Evolutionary conservation across 2,888 invertebrate genomes (phyloP).

Genomic region (Leptinotarsa tumamoca): DNA sequence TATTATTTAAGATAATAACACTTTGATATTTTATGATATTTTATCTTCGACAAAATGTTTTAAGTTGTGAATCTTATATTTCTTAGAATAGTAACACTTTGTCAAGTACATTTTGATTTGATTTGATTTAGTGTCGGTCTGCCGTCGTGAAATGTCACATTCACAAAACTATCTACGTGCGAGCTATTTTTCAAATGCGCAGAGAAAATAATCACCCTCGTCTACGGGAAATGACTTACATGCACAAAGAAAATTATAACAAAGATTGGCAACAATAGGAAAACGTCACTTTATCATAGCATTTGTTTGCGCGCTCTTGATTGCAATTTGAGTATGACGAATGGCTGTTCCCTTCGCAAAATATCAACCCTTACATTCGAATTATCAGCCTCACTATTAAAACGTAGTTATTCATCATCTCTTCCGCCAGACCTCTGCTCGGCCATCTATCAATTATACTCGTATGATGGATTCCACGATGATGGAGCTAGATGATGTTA

Average conservation of each 20-base stretch:
- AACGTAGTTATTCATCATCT: slow-evolving; percentile 52
- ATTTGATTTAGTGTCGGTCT: too few relatives aligned
- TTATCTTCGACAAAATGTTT: too few relatives aligned
- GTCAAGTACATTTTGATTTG: too few relatives aligned
- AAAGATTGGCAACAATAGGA: slow-evolving; percentile 15
- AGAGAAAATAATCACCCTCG: too few relatives aligned
- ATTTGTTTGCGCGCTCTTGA: slow-evolving; percentile 62
- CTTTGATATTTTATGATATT: too few relatives aligned
- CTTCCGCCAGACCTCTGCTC: slow-evolving; percentile 36
- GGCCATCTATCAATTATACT: slow-evolving; percentile 42
- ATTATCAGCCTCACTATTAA: slow-evolving; percentile 55
- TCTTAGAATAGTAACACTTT: too few relatives aligned
- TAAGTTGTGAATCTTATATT: too few relatives aligned
- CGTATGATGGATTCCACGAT: slow-evolving; percentile 27
- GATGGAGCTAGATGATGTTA: slow-evolving; percentile 20
- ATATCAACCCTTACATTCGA: slow-evolving; percentile 55
- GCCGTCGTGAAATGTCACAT: too few relatives aligned
- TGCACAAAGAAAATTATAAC: neutral
- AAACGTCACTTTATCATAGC: slow-evolving; percentile 47
- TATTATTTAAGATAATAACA: too few relatives aligned
- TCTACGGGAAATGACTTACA: too few relatives aligned
- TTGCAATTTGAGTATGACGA: slow-evolving; percentile 66
- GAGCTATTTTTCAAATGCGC: too few relatives aligned
- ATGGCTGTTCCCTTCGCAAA: slow-evolving; percentile 58
- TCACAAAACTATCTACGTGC: too few relatives aligned